Evolutionary conservation across 2,888 invertebrate species (phyloP), one percentile per base, ranked within the genome.

Genomic region (Lacanobia oleracea): DNA sequence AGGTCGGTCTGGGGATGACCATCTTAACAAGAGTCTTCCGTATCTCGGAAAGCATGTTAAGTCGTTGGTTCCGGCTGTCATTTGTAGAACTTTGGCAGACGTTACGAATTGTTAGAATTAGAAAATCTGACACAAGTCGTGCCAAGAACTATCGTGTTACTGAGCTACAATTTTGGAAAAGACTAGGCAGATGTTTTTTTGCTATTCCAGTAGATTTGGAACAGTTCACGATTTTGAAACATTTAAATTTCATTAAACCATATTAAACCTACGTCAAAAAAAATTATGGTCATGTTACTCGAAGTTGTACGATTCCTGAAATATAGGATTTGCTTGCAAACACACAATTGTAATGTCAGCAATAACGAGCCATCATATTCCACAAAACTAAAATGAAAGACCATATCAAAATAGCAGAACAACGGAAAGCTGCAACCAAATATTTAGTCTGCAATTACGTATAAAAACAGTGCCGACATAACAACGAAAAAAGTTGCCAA

Each of bases 401-500:
- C 16, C 21, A 33, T 57, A 72, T 59, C 53, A 16, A 65, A 54
- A 54, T 33, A n/a, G 18, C 21, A 37, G 9, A 67, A 59, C 23
- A 21, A 69, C 54, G n/a, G n/a, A 53, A 69, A 74, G n/a, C 68
- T 67, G 74, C 74, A 83, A 45, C 21, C n/a, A 63, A 79, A 74
- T 70, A 74, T 83, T 71, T 62, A 68, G 59, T 2, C 59, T 64
- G 40, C 81, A 76, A 85, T 77, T 80, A 79, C 69, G 60, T 62
- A 16, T 48, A 66, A 67, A 74, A 75, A 79, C 59, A 77, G 64
- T 27, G 60, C 48, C n/a, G 21, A 51, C 16, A 64, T 57, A 71
- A 75, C 68, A 78, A 72, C 59, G 45, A 69, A 70, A 80, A 80
- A 81, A 77, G 67, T 78, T 77, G 66, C 69, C 72, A 76, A 75